Conservation (phyloP, 2,797 vertebrate species). For the Lepilemur ruficaudatus region DNA sequence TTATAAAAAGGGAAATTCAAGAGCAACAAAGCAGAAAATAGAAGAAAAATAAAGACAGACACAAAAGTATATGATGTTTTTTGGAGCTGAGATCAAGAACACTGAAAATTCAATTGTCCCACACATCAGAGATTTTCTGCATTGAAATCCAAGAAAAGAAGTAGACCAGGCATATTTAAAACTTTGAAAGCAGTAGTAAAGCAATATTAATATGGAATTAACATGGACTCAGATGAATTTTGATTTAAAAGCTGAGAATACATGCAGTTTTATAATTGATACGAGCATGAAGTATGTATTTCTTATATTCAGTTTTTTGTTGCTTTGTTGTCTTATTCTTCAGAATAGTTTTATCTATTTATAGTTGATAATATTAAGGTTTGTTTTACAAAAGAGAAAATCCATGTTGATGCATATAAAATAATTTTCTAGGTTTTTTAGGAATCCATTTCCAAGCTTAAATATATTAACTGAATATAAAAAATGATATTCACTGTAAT, state of each 20-base stretch:
- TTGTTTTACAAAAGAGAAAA: constrained; percentile 2
- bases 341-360: neutral
- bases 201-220: neutral
- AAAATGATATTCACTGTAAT: neutral
- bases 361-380: neutral
- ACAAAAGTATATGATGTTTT: neutral
- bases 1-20: neutral
- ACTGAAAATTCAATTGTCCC: neutral
- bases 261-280: neutral
- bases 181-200: neutral
- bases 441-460: neutral
- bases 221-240: neutral
- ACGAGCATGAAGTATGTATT: neutral
- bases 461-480: neutral
- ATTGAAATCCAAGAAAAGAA: neutral
- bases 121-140: constrained; percentile 1
- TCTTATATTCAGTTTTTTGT: neutral
- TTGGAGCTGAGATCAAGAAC: neutral
- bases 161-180: neutral
- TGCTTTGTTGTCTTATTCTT: constrained; percentile 8
- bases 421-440: neutral
- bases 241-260: neutral
- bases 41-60: neutral
- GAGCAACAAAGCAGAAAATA: neutral
- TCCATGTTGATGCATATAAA: neutral